Percentiles rank a stretch among this genome's conserved stretches.
Conservation (phyloP, 2,888 invertebrate species). For the Acanthosepion lycidas region DNA sequence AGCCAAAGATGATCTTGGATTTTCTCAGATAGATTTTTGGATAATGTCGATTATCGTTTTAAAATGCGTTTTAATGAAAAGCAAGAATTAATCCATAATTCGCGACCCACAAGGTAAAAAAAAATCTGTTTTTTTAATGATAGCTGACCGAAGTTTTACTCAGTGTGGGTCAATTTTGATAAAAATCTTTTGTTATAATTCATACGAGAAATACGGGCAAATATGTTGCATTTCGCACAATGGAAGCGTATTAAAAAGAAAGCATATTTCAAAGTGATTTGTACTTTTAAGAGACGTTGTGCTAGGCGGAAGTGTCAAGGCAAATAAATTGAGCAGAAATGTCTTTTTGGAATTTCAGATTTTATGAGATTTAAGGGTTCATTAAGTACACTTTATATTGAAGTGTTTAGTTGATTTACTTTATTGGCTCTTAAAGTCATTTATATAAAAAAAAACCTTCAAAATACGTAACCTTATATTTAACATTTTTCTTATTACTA, state of each 20-base stretch:
- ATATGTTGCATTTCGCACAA: background rate
- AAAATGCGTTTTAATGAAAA: no score
- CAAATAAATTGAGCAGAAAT: background rate
- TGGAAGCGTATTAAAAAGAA: background rate
- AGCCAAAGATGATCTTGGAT: no score
- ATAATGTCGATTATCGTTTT: no score
- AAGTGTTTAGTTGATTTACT: background rate
- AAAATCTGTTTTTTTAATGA: no score
- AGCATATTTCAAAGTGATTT: background rate
- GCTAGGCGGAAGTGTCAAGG: background rate
- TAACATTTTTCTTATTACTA: background rate
- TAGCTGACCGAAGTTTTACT: no score
- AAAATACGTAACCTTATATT: background rate
- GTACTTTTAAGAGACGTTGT: background rate
- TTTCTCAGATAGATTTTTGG: no score
- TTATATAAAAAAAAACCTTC: background rate
- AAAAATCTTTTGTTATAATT: no score
- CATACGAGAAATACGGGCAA: no score
- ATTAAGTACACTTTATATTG: background rate
- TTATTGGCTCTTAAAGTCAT: background rate
- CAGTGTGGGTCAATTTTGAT: no score
- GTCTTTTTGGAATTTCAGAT: background rate
- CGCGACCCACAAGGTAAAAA: no score
- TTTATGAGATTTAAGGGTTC: background rate
- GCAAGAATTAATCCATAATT: no score